phyloP scores from a whole-genome alignment of 23 tunicate species.

The Ascidia mentula region DNA sequence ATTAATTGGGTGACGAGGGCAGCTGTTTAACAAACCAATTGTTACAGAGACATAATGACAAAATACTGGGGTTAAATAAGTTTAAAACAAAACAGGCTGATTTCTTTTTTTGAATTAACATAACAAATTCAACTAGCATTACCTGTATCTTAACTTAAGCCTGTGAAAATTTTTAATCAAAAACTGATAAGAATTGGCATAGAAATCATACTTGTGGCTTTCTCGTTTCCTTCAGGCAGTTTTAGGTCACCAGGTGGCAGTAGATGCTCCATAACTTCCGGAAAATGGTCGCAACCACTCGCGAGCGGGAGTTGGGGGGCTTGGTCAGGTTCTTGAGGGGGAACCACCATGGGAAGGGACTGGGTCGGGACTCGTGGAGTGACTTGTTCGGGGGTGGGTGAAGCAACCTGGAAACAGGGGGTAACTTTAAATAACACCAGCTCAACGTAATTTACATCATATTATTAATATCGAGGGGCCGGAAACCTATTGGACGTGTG shows the following conservation, averaged over 20 bases:
- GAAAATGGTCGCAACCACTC: constrained; percentile 20
- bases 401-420: constrained; percentile 15
- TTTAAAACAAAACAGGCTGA: background rate
- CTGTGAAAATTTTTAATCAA: no score
- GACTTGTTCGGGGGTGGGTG: constrained; percentile 55
- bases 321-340: constrained; percentile 88
- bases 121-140: background rate
- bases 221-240: constrained; percentile 30
- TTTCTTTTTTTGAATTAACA: background rate
- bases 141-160: background rate
- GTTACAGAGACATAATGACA: background rate
- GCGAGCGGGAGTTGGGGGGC: constrained; percentile 51
- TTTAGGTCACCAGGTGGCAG: constrained; percentile 13
- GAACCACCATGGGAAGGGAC: constrained; percentile 85
- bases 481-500: no score
- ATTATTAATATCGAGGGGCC: no score
- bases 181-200: no score
- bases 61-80: background rate
- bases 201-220: constrained; percentile 1
- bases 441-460: no score
- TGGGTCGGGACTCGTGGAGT: constrained; percentile 83
- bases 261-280: constrained; percentile 4
- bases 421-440: no score
- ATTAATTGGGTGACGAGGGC: constrained; percentile 69
- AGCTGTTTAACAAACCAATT: constrained; percentile 24